Evolutionary conservation across 23 tunicate genomes (phyloP).

Genomic region (Ciona savignyi): DNA sequence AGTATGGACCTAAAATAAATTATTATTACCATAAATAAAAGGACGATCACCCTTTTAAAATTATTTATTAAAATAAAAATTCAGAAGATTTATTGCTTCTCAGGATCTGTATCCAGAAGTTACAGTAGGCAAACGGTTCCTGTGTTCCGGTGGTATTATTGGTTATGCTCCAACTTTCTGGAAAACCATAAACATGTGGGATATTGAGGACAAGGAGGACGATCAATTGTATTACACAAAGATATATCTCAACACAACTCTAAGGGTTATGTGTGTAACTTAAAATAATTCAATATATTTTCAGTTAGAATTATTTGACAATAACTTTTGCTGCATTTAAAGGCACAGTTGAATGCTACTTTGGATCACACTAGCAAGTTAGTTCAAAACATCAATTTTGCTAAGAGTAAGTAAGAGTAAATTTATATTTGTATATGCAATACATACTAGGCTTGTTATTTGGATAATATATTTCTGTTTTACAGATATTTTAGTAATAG

Average conservation of each 20-base stretch:
- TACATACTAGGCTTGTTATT: too few relatives aligned
- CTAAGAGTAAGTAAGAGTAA: slow-evolving; percentile 66
- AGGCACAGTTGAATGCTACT: slow-evolving; percentile 59
- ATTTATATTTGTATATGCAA: too few relatives aligned
- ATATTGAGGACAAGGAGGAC: slow-evolving; percentile 49
- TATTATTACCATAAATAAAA: too few relatives aligned
- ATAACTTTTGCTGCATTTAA: neutral
- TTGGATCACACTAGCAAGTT: slow-evolving; percentile 73
- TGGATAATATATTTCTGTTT: too few relatives aligned
- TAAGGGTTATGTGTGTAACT: slow-evolving; percentile 12
- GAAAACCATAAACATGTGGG: slow-evolving; percentile 38
- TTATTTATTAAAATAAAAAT: too few relatives aligned
- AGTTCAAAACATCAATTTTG: slow-evolving; percentile 82
- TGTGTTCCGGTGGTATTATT: slow-evolving; percentile 95
- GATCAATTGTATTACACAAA: slow-evolving; percentile 95
- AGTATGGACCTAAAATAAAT: too few relatives aligned
- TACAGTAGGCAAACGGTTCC: slow-evolving; percentile 47
- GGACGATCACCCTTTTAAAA: too few relatives aligned
- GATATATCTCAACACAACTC: slow-evolving; percentile 38
- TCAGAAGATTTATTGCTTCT: too few relatives aligned
- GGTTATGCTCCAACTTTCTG: slow-evolving; percentile 69
- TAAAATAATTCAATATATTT: neutral
- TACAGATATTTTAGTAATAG: too few relatives aligned
- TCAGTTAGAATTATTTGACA: neutral
- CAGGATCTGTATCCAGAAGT: slow-evolving; percentile 81